Base-by-base conservation (phyloP, 30 jellyfish, hydroid and myxozoan genomes). In the Clytia hemisphaerica region DNA sequence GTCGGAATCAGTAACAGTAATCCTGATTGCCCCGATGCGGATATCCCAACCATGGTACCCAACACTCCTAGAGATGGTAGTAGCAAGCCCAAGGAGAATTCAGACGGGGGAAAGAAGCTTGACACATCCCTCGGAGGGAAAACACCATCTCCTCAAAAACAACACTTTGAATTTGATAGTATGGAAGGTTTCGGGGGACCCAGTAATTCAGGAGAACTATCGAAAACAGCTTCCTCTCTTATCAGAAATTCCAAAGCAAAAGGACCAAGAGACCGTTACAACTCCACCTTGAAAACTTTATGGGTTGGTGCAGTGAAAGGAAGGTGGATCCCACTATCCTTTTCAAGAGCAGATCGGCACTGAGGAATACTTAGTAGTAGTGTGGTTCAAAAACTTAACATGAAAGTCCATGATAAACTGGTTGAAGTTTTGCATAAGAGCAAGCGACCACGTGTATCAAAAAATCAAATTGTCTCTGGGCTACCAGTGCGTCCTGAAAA, bases 201-300 rank as follows among this genome's bases (percentile, higher is more conserved):
- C 28, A 55, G 28, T 44, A 44, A 55, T 12, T 6, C 28, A 54
- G 10, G 58, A 61, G 75, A 58, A 44, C 45, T 6, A 16, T 55
- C 70, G 32, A 26, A 55, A 55, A 26, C 70, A 55, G 70, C 70
- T 55, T 55, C 70, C 70, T 26, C 24, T 12, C 70, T 55, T 55
- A 55, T 55, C 70, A 6, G 28, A 44, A 12, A 55, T 26, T 19
- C 70, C 70, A 55, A 46, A 26, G 9, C 70, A 16, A 19, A 12
- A 5, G 70, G 70, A 12, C 28, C 70, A 24, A 55, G 70, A 55
- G 32, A 46, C 70, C 34, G 37, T 61, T 61, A 61, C 70, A 55
- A 55, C 70, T 3, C 70, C 28, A 46, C 70, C 70, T 55, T 42
- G 70, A 26, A 55, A 22, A 19, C n/a, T n/a, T n/a, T n/a, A n/a